Base-by-base conservation (phyloP, 2,113 vertebrate genomes). In the Phyllostomus discolor region DNA sequence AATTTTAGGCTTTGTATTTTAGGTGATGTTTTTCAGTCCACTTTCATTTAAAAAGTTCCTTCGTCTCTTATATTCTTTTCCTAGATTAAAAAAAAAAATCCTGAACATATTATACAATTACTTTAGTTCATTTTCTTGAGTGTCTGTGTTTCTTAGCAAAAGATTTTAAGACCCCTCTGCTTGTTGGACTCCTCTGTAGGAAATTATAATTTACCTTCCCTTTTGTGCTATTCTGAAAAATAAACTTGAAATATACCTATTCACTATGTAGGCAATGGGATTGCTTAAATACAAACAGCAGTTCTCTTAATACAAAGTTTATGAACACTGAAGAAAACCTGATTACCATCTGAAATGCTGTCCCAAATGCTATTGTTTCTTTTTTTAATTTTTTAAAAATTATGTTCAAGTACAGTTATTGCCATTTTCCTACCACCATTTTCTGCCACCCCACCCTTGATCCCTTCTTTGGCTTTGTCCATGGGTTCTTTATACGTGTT, bases 1-100 rank as follows among this genome's bases (percentile, higher is more conserved):
- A 95, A 95, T 93, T 96, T 95, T 64, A 86, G 86, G 22, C 57
- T 86, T 91, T 90, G 81, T 90, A 20, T 94, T 83, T 97, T 84
- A 95, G 83, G 91, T 88, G 67, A 97, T 24, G 88, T 93, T 92
- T 92, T 72, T 48, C 16, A 81, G 57, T 81, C 93, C 26, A 94
- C 59, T 94, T 92, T 14, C 33, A 76, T 33, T 52, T 6, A 76
- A 76, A 76, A 67, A 67, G 46, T 88, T 15, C 0, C 1, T 0
- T 93, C 70, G n/a, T 75, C 10, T 41, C 43, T 95, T 72, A n/a
- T 48, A 75, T 62, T 79, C 5, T n/a, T 94, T 94, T 83, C 52
- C 26, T 83, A 43, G 35, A 41, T 64, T 54, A 41, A 79, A 91
- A 5, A 91, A 5, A 59, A 89, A 22, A 4, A 67, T 90, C 43